Conservation (phyloP, 2,888 invertebrate genomes). For the Cybosia mesomella region DNA sequence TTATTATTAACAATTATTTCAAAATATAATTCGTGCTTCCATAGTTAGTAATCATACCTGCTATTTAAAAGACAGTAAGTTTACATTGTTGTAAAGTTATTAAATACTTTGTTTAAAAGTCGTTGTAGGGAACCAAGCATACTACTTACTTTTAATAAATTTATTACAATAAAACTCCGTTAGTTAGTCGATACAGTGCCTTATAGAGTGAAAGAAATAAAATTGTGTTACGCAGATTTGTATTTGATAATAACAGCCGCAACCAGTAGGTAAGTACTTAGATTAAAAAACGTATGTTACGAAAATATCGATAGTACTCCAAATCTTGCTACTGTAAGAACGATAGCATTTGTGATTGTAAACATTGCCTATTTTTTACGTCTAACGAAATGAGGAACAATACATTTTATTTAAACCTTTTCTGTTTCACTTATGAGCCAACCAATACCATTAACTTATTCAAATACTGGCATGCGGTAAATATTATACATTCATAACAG, state of each 20-base stretch:
- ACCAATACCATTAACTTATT: background rate
- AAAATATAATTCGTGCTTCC: conserved; percentile 8
- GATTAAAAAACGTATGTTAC: conserved; percentile 3
- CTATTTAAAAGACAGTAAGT: background rate
- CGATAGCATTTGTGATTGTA: conserved; percentile 1
- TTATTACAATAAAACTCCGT: background rate
- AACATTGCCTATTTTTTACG: background rate
- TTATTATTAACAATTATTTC: background rate
- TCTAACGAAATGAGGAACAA: background rate
- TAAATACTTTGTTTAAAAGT: conserved; percentile 6
- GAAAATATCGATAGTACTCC: conserved; percentile 10
- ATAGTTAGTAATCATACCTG: conserved; percentile 5
- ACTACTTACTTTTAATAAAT: conserved; percentile 1
- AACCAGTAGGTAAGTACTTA: conserved; percentile 20
- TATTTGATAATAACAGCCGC: conserved; percentile 6
- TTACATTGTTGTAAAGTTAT: background rate
- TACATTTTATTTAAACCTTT: background rate
- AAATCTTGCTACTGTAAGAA: conserved; percentile 4
- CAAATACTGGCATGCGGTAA: background rate
- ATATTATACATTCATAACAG: background rate
- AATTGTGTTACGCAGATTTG: conserved; percentile 24
- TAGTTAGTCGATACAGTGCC: conserved; percentile 28
- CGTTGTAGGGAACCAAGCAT: conserved; percentile 4
- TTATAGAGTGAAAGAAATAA: conserved; percentile 36
- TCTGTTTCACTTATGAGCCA: background rate